Percentiles rank a stretch among this genome's conserved stretches.
Evolutionary conservation across 2,888 invertebrate genomes (phyloP).

Genomic region (Hirtodrosophila histrioides): DNA sequence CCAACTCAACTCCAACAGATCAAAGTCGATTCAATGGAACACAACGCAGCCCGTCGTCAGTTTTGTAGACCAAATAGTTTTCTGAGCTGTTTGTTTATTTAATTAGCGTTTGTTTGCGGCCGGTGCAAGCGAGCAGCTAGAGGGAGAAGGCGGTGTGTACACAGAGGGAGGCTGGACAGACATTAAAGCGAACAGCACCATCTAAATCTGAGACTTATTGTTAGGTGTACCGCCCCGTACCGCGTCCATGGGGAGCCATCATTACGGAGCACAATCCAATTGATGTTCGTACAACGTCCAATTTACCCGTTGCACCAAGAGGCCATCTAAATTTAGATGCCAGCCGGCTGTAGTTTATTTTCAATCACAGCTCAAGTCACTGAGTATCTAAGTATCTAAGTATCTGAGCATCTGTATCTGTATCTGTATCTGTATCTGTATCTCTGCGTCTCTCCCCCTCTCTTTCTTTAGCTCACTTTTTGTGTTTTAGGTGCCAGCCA

Average conservation of each 20-base stretch:
- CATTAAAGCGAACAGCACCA: slow-evolving; percentile 15
- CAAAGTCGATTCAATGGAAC: slow-evolving; percentile 34
- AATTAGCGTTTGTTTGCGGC: slow-evolving; percentile 60
- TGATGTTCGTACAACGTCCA: slow-evolving; percentile 44
- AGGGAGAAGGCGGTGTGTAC: not conserved
- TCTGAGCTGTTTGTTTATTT: slow-evolving; percentile 74
- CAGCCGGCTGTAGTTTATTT: slow-evolving; percentile 44
- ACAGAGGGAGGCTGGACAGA: slow-evolving; percentile 9
- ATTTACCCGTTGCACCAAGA: slow-evolving; percentile 44
- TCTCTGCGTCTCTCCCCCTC: not conserved
- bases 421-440: slow-evolving; percentile 7
- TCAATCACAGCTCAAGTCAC: slow-evolving; percentile 55
- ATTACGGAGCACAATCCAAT: slow-evolving; percentile 39
- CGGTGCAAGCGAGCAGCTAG: not conserved
- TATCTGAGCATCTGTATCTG: too few relatives aligned
- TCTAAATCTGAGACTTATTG: slow-evolving; percentile 10
- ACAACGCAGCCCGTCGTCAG: slow-evolving; percentile 15
- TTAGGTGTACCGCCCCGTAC: not conserved
- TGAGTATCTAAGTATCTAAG: slow-evolving; percentile 11
- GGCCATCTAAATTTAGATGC: slow-evolving; percentile 39
- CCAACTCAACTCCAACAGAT: slow-evolving; percentile 25
- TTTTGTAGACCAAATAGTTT: slow-evolving; percentile 70
- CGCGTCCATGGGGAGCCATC: slow-evolving; percentile 5
- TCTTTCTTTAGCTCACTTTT: too few relatives aligned
- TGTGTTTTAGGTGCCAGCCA: not conserved